Evolutionary conservation across 2,888 invertebrate species (phyloP).

Genomic region (Teinopalpus imperialis): DNA sequence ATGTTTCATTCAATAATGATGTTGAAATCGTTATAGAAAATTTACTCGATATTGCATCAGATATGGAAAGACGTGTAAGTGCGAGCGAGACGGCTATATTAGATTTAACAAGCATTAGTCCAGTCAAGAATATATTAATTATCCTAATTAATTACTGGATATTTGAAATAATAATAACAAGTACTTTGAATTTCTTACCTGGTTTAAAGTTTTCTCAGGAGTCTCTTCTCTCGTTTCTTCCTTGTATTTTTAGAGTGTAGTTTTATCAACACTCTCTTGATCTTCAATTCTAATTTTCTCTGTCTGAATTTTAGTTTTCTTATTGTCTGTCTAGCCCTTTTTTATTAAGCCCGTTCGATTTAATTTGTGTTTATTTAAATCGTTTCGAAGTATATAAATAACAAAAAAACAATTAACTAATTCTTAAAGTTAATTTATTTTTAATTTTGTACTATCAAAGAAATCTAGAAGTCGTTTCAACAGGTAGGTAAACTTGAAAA

Average conservation of each 20-base stretch:
- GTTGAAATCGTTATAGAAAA: neutral
- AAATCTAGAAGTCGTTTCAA: constrained; percentile 77
- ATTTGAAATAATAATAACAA: neutral
- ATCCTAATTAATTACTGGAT: neutral
- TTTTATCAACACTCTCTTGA: constrained; percentile 15
- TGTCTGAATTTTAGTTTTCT: constrained; percentile 36
- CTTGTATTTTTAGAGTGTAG: constrained; percentile 18
- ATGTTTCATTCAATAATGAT: too few species aligned
- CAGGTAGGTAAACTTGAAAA: constrained; percentile 76
- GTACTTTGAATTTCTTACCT: constrained; percentile 15
- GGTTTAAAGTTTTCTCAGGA: constrained; percentile 9
- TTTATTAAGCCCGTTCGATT: constrained; percentile 68
- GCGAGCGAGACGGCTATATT: constrained; percentile 61
- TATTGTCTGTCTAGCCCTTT: constrained; percentile 54
- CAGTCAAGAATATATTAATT: neutral
- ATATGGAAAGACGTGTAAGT: constrained; percentile 37
- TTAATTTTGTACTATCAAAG: constrained; percentile 81
- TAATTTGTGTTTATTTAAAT: constrained; percentile 72
- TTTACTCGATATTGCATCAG: constrained; percentile 22
- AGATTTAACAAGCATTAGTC: constrained; percentile 31
- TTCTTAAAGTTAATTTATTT: constrained; percentile 77
- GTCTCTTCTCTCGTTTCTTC: constrained; percentile 10
- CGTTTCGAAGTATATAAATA: constrained; percentile 75
- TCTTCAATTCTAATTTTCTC: constrained; percentile 20
- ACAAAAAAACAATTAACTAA: constrained; percentile 73